Percentiles rank a stretch among this genome's conserved stretches.
Evolutionary conservation across 2,797 vertebrate species (phyloP).

Genomic region (Silurus lanzhouensis): DNA sequence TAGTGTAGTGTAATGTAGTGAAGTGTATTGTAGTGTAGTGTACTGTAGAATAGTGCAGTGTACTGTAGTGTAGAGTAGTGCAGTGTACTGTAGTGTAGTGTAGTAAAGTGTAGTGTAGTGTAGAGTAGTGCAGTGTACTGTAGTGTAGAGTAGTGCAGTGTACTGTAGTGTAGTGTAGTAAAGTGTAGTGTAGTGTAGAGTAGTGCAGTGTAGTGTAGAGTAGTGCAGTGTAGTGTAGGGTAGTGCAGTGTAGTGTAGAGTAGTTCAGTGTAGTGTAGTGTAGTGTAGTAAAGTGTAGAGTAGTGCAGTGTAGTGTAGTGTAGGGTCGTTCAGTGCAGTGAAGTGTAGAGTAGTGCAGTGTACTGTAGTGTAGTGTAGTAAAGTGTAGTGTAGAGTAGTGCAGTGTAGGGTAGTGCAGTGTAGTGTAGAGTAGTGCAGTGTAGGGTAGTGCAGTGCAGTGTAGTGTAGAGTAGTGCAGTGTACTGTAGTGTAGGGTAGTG

Average conservation of each 20-base stretch:
- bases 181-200: too few species aligned
- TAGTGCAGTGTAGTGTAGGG: background rate
- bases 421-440: background rate
- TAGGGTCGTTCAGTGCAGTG: too few species aligned
- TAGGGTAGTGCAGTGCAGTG: background rate
- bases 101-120: too few species aligned
- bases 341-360: background rate
- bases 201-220: background rate
- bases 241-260: background rate
- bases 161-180: too few species aligned
- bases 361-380: background rate
- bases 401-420: background rate
- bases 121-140: too few species aligned
- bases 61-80: too few species aligned
- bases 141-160: too few species aligned
- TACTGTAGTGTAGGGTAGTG: background rate
- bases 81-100: too few species aligned
- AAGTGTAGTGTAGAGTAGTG: background rate
- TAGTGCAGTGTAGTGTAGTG: background rate
- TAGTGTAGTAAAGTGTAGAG: too few species aligned
- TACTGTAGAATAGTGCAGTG: fast-evolving
- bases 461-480: background rate
- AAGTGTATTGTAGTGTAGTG: background rate
- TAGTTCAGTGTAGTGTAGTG: background rate
- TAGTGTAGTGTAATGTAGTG: background rate